Evolutionary conservation across 1,140 invertebrate species (phyloP).

Genomic region (Potamilus streckersoni): DNA sequence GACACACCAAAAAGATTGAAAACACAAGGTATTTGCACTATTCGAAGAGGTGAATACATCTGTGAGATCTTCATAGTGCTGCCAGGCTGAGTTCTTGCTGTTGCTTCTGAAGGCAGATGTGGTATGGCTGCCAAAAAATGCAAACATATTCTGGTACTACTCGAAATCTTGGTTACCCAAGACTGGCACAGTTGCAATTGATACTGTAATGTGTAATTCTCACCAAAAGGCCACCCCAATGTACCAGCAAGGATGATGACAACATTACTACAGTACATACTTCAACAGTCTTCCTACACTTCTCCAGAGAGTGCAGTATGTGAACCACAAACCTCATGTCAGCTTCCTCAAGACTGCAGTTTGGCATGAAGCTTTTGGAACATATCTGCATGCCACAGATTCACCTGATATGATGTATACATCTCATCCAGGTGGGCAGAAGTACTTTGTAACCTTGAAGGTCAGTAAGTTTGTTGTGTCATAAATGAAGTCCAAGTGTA

Average conservation of each 20-base stretch:
- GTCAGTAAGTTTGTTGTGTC: constrained; percentile 14
- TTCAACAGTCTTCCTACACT: neutral
- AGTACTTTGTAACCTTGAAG: neutral
- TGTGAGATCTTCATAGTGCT: constrained; percentile 1
- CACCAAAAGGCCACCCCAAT: constrained; percentile 25
- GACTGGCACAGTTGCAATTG: constrained; percentile 2
- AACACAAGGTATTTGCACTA: too few relatives aligned
- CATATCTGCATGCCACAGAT: too few relatives aligned
- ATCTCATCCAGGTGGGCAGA: neutral
- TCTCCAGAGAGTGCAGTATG: constrained; percentile 4
- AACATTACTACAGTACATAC: constrained; percentile 20
- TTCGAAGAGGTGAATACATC: constrained; percentile 2
- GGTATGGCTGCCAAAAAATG: constrained; percentile 12
- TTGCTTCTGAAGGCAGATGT: constrained; percentile 10
- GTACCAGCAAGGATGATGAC: neutral
- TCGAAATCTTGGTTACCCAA: neutral
- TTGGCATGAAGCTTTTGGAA: neutral
- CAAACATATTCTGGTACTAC: constrained; percentile 7
- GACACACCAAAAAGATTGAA: too few relatives aligned
- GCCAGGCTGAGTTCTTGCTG: constrained; percentile 22
- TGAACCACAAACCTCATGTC: constrained; percentile 9
- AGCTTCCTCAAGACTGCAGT: constrained; percentile 16
- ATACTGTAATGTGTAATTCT: constrained; percentile 5
- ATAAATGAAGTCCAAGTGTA: constrained; percentile 16
- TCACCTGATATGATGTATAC: neutral